These are phyloP conservation scores for Lochmaea capreae DNA, from an alignment of 2,888 invertebrate genomes.

Conservation along the genomic window DNA sequence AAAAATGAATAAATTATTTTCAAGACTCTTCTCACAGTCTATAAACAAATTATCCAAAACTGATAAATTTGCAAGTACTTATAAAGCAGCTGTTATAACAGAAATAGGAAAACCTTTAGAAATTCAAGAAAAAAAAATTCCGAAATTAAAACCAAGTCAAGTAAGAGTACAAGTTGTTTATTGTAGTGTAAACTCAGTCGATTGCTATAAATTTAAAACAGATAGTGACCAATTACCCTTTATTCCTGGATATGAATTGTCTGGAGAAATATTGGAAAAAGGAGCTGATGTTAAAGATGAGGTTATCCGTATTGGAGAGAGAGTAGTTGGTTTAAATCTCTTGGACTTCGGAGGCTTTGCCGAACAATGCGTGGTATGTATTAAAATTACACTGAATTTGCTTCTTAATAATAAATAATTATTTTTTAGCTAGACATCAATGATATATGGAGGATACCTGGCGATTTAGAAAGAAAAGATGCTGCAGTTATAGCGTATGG, in stretches of 20 bases:
- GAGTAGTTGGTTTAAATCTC: conserved; percentile 71
- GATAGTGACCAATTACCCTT: conserved; percentile 69
- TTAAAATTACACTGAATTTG: conserved; percentile 19
- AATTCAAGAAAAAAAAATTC: conserved; percentile 65
- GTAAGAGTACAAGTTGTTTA: conserved; percentile 73
- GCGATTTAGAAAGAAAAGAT: conserved; percentile 67
- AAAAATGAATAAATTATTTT: conserved; percentile 45
- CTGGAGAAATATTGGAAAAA: conserved; percentile 72
- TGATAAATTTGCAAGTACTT: conserved; percentile 48
- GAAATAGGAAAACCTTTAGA: conserved; percentile 67
- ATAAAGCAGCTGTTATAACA: conserved; percentile 68
- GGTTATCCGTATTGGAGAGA: conserved; percentile 68
- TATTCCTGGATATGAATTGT: conserved; percentile 74
- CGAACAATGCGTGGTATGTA: conserved; percentile 69
- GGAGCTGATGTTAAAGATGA: conserved; percentile 67
- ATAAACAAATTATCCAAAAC: conserved; percentile 12
- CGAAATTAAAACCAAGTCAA: conserved; percentile 67
- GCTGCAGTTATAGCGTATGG: conserved; percentile 72
- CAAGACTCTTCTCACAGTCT: conserved; percentile 23
- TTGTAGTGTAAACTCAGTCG: conserved; percentile 75
- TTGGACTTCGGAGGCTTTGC: conserved; percentile 71
- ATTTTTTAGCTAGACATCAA: conserved; percentile 60
- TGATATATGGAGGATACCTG: conserved; percentile 72
- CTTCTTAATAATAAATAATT: conserved; percentile 20
- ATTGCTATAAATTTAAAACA: conserved; percentile 69